phyloP scores from a whole-genome alignment of 2,888 invertebrate species.

The Limnephilus lunatus region DNA sequence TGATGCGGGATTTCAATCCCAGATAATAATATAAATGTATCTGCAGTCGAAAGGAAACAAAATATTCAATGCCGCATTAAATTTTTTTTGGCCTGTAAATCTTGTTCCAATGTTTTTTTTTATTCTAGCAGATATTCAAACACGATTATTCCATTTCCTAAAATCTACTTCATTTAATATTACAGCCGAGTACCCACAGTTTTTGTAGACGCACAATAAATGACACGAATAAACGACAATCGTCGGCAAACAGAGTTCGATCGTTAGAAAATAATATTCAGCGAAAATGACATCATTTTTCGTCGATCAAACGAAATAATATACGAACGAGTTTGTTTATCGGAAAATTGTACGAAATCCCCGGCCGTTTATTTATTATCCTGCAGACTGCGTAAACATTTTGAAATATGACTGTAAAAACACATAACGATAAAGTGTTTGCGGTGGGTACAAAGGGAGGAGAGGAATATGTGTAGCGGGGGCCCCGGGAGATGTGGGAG shows the following conservation, averaged over 20 bases:
- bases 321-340: not conserved
- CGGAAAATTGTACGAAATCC: not conserved
- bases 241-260: not conserved
- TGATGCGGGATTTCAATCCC: too few relatives aligned
- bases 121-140: not conserved
- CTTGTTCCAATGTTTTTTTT: not conserved
- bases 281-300: not conserved
- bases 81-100: not conserved
- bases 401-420: not conserved
- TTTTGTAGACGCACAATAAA: not conserved
- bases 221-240: not conserved
- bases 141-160: not conserved
- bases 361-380: not conserved
- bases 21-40: too few relatives aligned
- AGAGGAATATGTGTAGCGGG: not conserved
- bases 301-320: not conserved
- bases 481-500: not conserved
- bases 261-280: not conserved
- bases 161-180: not conserved
- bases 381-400: not conserved
- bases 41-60: too few relatives aligned
- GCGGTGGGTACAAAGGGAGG: not conserved
- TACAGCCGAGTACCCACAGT: not conserved
- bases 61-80: too few relatives aligned
- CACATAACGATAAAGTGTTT: not conserved